Conservation (phyloP, 2,797 vertebrate species). For the Yasuhikotakia modesta region DNA sequence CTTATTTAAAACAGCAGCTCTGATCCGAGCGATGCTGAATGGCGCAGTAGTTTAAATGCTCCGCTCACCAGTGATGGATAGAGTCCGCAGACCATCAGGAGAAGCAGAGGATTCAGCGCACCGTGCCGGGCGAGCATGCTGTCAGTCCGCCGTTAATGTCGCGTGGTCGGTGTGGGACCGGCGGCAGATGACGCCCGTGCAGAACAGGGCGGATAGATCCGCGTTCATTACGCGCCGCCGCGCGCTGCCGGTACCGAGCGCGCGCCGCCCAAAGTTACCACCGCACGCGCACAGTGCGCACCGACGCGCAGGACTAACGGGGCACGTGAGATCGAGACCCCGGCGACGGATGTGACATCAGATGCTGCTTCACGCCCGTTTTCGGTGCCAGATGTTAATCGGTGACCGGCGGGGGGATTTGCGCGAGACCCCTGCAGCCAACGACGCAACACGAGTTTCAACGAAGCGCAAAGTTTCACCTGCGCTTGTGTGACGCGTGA, state of each 20-base stretch:
- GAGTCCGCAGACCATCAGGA: conserved; percentile 83
- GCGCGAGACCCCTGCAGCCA: background rate
- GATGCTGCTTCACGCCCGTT: conserved; percentile 58
- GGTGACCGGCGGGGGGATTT: background rate
- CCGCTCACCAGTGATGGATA: conserved; percentile 91
- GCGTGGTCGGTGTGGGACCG: conserved; percentile 71
- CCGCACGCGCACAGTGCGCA: conserved; percentile 7
- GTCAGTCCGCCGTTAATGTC: too few relatives aligned
- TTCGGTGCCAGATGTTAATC: background rate
- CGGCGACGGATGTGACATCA: conserved; percentile 84
- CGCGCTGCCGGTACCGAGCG: conserved; percentile 71
- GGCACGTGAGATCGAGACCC: conserved; percentile 60
- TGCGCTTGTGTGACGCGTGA: too few relatives aligned
- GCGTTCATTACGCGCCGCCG: conserved; percentile 57
- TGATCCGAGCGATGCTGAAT: too few relatives aligned
- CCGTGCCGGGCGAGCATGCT: conserved; percentile 86
- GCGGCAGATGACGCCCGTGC: conserved; percentile 66
- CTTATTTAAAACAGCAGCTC: too few relatives aligned
- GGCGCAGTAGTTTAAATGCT: too few relatives aligned
- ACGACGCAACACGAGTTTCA: background rate
- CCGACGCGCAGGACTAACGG: background rate
- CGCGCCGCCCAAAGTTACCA: conserved; percentile 79
- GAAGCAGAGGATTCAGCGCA: conserved; percentile 82
- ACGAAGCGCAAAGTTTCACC: too few relatives aligned
- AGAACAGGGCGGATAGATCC: too few relatives aligned